Evolutionary conservation across 2,113 vertebrate species (phyloP), one percentile per base, ranked within the genome.

Genomic region (Garra rufa): DNA sequence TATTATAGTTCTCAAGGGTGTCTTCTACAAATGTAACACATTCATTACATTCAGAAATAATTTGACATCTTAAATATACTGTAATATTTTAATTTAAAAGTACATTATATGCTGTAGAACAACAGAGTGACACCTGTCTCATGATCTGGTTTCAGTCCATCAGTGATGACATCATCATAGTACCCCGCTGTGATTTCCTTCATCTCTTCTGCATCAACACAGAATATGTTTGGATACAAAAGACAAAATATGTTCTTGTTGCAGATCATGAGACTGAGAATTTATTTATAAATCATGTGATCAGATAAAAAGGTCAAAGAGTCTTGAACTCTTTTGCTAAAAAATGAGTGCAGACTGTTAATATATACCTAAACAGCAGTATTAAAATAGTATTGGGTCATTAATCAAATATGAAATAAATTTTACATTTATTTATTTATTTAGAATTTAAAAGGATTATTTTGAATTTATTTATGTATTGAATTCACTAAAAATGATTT

Each of bases 141-240:
- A 41, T 8, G 48, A 71, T 41, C n/a, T 48, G 69, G 13, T 9
- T 28, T 77, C 55, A 74, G 43, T 73, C 71, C 83, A 80, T 44
- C 76, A 74, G 52, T 63, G 52, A 85, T 65, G 77, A 76, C 67
- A 81, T 75, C n/a, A 34, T 67, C 30, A 85, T 80, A 61, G 24
- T 34, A 48, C 11, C 57, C 67, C 10, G 55, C 9, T 34, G 34
- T 34, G 34, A 34, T 34, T 34, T 34, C 34, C 34, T 34, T 34
- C 73, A 77, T 57, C 50, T 76, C 41, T 61, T 63, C 71, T 83
- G 34, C 28, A 73, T 46, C 21, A n/a, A 76, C 30, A 76, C n/a
- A 38, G 4, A 41, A 77, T 15, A 77, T 77, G 19, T 77, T 9
- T n/a, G 74, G 9, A 76, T 52, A 34, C 44, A 74, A 76, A 76